Evolutionary conservation across 2,888 invertebrate genomes (phyloP).

Genomic region (Eupithecia abbreviata): DNA sequence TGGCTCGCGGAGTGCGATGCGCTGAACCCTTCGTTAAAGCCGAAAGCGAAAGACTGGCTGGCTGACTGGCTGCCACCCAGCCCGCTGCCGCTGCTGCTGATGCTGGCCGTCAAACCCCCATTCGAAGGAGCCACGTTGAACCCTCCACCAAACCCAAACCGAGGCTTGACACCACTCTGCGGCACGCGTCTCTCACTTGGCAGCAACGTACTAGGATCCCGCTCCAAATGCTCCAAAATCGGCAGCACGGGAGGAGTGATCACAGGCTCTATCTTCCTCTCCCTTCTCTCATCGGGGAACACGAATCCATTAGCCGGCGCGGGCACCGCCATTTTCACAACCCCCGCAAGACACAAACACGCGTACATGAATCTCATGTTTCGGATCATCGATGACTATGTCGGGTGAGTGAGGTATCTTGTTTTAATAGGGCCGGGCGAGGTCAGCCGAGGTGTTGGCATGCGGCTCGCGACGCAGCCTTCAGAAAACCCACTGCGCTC

Average conservation of each 20-base stretch:
- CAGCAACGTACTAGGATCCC: conserved; percentile 77
- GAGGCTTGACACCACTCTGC: conserved; percentile 59
- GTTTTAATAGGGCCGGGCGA: conserved; percentile 81
- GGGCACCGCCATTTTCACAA: conserved; percentile 53
- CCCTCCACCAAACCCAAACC: conserved; percentile 70
- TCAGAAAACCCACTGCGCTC: conserved; percentile 82
- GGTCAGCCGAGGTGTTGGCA: conserved; percentile 78
- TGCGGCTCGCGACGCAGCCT: conserved; percentile 83
- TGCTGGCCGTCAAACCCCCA: conserved; percentile 74
- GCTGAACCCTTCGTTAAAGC: conserved; percentile 79
- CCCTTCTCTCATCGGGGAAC: conserved; percentile 69
- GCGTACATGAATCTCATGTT: conserved; percentile 73
- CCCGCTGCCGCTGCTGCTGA: conserved; percentile 75
- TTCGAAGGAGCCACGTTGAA: conserved; percentile 75
- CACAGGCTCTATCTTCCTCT: conserved; percentile 72
- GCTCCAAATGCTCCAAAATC: conserved; percentile 77
- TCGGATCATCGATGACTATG: conserved; percentile 70
- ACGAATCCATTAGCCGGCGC: conserved; percentile 71
- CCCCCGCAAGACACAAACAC: conserved; percentile 60
- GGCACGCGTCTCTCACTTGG: conserved; percentile 60
- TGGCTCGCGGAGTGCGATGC: conserved; percentile 80
- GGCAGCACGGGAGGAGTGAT: conserved; percentile 81
- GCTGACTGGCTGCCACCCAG: conserved; percentile 76
- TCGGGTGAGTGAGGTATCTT: conserved; percentile 66
- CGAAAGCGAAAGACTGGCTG: conserved; percentile 77